These are phyloP conservation scores for Drosophila kohkoa DNA, from an alignment of 1,140 invertebrate genomes.

Conservation along the genomic window DNA sequence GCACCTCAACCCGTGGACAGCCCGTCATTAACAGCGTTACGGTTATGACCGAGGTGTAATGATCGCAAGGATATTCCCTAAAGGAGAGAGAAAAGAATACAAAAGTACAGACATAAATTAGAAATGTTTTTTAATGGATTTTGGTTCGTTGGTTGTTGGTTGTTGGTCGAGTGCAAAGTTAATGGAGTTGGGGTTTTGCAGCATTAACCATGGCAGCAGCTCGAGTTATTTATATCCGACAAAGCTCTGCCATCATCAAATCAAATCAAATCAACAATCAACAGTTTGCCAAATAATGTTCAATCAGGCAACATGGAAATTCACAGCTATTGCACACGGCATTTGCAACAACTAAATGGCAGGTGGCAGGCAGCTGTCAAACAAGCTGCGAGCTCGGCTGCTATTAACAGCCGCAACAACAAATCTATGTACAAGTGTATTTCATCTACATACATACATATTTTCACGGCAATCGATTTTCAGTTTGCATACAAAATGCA, in stretches of 20 bases:
- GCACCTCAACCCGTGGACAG: slow-evolving; percentile 94
- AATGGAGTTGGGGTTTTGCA: slow-evolving; percentile 1
- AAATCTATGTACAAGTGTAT: not conserved
- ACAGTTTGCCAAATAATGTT: slow-evolving; percentile 15
- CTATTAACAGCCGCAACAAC: slow-evolving; percentile 3
- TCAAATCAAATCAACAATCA: slow-evolving; percentile 14
- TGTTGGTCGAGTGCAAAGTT: slow-evolving; percentile 4
- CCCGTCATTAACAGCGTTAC: slow-evolving; percentile 98
- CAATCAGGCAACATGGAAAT: slow-evolving; percentile 13
- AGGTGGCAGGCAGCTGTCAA: slow-evolving; percentile 14
- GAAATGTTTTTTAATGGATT: slow-evolving; percentile 6
- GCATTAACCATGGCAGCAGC: not conserved
- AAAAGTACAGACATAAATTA: not conserved
- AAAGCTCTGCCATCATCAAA: not conserved
- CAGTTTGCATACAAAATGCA: slow-evolving; percentile 40
- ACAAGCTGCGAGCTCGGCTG: slow-evolving; percentile 6
- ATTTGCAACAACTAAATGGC: not conserved
- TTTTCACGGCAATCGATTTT: slow-evolving; percentile 67
- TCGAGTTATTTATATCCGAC: not conserved
- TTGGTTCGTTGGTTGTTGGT: not conserved
- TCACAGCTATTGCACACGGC: slow-evolving; percentile 15
- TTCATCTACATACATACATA: not conserved
- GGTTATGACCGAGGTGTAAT: slow-evolving; percentile 98
- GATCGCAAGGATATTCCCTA: slow-evolving; percentile 99
- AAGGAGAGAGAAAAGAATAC: slow-evolving; percentile 31